Percentiles rank a stretch among this genome's conserved stretches.
Evolutionary conservation across 2,113 vertebrate species (phyloP).

Genomic region (Rhinoptilus africanus): DNA sequence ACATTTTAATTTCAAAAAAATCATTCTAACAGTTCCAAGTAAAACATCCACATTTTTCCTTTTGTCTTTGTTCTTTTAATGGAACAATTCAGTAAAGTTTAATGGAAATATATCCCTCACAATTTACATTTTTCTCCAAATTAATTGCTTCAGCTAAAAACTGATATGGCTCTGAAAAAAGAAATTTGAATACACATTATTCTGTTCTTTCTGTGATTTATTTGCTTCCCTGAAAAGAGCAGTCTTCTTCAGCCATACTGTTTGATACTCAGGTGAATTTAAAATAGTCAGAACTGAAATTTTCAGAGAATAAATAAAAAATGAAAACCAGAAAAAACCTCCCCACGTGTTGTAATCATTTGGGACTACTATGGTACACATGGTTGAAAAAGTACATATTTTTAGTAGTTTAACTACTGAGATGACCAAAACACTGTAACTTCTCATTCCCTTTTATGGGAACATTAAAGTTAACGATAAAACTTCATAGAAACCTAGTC

Average conservation of each 20-base stretch:
- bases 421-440: neutral
- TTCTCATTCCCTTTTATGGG: neutral
- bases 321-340: neutral
- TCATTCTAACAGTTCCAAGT: neutral
- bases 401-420: neutral
- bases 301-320: neutral
- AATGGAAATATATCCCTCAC: neutral
- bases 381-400: neutral
- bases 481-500: neutral
- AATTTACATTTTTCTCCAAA: neutral
- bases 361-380: neutral
- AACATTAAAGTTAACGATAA: constrained; percentile 12
- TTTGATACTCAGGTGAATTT: neutral
- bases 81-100: neutral
- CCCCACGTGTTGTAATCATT: neutral
- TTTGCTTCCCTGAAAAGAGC: neutral
- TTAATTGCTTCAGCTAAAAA: neutral
- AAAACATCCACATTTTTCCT: neutral
- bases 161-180: neutral
- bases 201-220: neutral
- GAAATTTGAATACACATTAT: neutral
- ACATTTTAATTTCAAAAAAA: neutral
- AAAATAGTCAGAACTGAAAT: neutral
- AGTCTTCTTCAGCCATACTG: neutral
- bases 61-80: neutral